Conservation (phyloP, 37 sponge, comb jelly and placozoan species). For the Lycopodina hypogea region DNA sequence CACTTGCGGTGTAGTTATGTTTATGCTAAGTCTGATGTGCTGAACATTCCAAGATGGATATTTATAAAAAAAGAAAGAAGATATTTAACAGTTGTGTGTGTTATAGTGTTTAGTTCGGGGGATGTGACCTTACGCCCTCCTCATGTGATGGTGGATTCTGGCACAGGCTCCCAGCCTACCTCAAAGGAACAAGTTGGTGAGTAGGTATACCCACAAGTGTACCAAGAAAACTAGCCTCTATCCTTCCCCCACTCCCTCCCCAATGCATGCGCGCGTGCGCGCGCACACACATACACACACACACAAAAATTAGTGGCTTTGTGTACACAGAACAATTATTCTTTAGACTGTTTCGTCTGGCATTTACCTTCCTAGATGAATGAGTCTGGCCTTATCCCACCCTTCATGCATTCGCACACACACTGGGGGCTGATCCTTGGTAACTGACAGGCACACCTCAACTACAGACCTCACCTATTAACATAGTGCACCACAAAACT, state of each 20-base stretch:
- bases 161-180: conserved; percentile 17
- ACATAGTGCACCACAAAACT: no score
- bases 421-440: no score
- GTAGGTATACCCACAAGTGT: background rate
- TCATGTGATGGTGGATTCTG: conserved; percentile 16
- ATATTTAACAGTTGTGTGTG: background rate
- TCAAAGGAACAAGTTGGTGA: conserved; percentile 13
- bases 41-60: background rate
- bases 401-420: no score
- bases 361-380: no score
- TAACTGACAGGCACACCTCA: no score
- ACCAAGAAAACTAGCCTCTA: background rate
- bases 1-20: background rate
- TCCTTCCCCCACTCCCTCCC: background rate
- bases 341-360: no score
- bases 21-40: no score
- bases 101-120: conserved; percentile 5
- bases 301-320: no score
- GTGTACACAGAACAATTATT: no score
- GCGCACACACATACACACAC: conserved; percentile 29
- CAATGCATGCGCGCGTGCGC: background rate
- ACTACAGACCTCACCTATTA: no score
- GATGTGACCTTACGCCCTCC: background rate
- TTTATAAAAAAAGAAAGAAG: no score
- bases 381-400: no score